Conservation (phyloP, 1,140 invertebrate genomes). For the Sycophaga agraensis region DNA sequence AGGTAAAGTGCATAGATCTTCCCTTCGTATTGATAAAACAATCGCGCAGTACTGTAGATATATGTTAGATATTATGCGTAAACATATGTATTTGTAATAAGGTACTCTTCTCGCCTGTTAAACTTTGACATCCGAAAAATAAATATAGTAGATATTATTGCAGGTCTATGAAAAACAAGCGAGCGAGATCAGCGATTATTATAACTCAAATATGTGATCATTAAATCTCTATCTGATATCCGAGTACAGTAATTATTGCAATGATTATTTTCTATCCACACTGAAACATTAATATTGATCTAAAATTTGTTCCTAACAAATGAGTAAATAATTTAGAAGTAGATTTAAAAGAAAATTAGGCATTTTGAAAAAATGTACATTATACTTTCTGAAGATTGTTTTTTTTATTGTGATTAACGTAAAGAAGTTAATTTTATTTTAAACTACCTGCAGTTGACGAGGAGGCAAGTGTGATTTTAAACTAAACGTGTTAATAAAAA, state of each 20-base stretch:
- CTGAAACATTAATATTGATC: too few relatives aligned
- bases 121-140: not conserved
- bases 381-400: too few relatives aligned
- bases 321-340: too few relatives aligned
- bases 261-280: too few relatives aligned
- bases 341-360: too few relatives aligned
- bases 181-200: constrained; percentile 4
- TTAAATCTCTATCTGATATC: constrained; percentile 28
- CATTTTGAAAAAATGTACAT: too few relatives aligned
- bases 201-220: constrained; percentile 25
- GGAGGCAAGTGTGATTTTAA: too few relatives aligned
- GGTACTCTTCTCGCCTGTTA: constrained; percentile 5
- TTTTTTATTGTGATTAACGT: too few relatives aligned
- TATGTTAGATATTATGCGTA: constrained; percentile 6
- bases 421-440: too few relatives aligned
- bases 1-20: constrained; percentile 12
- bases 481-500: too few relatives aligned
- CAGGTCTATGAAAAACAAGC: constrained; percentile 17
- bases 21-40: constrained; percentile 18
- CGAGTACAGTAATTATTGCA: not conserved
- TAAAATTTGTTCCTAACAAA: too few relatives aligned
- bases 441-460: too few relatives aligned
- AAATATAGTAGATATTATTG: constrained; percentile 1
- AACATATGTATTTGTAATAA: constrained; percentile 21
- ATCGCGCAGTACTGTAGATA: constrained; percentile 21